These are phyloP conservation scores for Machimus rusticus DNA, from an alignment of 2,888 invertebrate species.

Conservation along the genomic window DNA sequence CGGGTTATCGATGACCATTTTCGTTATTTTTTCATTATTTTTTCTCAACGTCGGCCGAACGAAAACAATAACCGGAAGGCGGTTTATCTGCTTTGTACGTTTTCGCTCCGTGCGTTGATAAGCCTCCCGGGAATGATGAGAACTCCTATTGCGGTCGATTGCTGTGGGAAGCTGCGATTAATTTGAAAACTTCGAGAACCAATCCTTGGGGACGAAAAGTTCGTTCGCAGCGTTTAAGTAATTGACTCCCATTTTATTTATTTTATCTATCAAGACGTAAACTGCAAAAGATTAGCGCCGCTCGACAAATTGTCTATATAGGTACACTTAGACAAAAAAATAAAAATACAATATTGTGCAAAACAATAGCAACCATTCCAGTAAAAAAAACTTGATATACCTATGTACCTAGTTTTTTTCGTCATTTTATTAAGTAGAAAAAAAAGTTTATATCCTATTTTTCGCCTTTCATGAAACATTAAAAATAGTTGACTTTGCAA, in stretches of 20 bases:
- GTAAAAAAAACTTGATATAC: too few relatives aligned
- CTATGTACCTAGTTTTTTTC: too few relatives aligned
- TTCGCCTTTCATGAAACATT: too few relatives aligned
- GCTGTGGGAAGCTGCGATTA: background rate
- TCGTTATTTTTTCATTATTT: background rate
- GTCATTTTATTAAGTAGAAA: too few relatives aligned
- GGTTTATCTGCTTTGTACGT: background rate
- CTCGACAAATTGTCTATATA: too few relatives aligned
- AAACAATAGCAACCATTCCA: too few relatives aligned
- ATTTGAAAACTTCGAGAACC: background rate
- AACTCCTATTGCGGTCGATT: background rate
- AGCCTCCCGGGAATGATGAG: background rate
- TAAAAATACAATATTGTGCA: too few relatives aligned
- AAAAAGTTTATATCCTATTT: too few relatives aligned
- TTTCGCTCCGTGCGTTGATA: background rate
- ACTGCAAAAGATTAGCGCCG: too few relatives aligned
- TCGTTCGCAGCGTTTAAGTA: background rate
- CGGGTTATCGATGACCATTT: background rate
- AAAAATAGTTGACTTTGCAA: too few relatives aligned
- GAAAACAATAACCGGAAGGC: conserved; percentile 23
- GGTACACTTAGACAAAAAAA: too few relatives aligned
- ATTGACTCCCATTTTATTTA: background rate
- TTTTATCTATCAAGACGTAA: background rate
- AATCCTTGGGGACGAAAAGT: background rate
- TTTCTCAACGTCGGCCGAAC: background rate